Evolutionary conservation across 1,140 invertebrate species (phyloP).

Genomic region (Zaprionus inermis): DNA sequence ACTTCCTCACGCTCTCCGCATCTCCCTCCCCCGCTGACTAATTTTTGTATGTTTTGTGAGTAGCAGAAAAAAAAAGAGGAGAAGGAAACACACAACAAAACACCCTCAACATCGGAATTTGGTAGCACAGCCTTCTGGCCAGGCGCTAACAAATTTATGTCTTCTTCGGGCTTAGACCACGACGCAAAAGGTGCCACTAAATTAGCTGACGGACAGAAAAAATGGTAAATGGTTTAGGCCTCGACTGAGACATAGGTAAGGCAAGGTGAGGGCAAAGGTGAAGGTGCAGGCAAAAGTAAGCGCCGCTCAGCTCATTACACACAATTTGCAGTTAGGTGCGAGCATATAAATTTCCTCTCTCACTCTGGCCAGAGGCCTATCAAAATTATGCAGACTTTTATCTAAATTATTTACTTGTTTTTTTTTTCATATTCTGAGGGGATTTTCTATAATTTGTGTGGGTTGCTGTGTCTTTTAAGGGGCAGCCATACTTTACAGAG

Average conservation of each 20-base stretch:
- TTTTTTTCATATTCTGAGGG: slow-evolving; percentile 12
- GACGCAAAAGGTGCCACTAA: slow-evolving; percentile 71
- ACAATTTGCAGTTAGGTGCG: slow-evolving; percentile 83
- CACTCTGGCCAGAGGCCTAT: slow-evolving; percentile 42
- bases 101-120: slow-evolving; percentile 48
- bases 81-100: slow-evolving; percentile 42
- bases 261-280: not conserved
- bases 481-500: not conserved
- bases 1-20: not conserved
- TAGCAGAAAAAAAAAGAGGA: slow-evolving; percentile 9
- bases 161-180: slow-evolving; percentile 73
- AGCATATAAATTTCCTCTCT: slow-evolving; percentile 70
- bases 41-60: slow-evolving; percentile 55
- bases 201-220: slow-evolving; percentile 42
- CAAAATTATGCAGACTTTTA: slow-evolving; percentile 74
- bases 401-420: slow-evolving; percentile 66
- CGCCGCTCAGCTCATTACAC: slow-evolving; percentile 78
- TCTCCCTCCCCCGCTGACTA: slow-evolving; percentile 41
- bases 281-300: slow-evolving; percentile 52
- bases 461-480: slow-evolving; percentile 2
- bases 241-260: not conserved
- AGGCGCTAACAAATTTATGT: slow-evolving; percentile 82
- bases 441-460: slow-evolving; percentile 36
- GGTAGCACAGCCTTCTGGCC: slow-evolving; percentile 56
- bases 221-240: slow-evolving; percentile 8